Base-by-base conservation (phyloP, 1,140 invertebrate genomes). In the Psilanteris sp. region DNA sequence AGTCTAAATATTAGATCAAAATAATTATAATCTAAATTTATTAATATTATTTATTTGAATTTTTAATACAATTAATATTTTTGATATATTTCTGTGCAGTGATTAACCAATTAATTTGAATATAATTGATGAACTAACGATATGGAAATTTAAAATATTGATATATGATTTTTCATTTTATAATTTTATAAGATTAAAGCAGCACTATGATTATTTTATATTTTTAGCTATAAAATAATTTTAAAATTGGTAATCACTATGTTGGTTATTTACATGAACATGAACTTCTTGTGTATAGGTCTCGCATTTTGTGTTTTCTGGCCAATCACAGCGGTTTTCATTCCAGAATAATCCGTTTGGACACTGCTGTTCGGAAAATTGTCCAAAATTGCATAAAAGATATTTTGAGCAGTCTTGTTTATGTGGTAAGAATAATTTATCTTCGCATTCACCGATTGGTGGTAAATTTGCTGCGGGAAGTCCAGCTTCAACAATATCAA, bases 271-370 rank as follows among this genome's bases (percentile, higher is more conserved):
- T 62, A 55, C 54, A 52, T 77, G 61, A 2, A 73, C 46, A 13
- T 70, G 57, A 10, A 59, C 18, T 37, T 62, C 57, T 14, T 66
- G 5, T 36, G 20, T 31, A 43, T 66, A 46, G 3, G 14, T 62
- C 15, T 82, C 83, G 79, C 93, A 94, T 16, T 90, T 89, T 0
- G 91, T 88, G 77, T 93, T 94, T 57, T 92, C 91, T 1, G 94
- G 93, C 92, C 93, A 94, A 79, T 96, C 94, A 71, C 95, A 96
- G 57, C 92, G 92, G 70, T 93, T 91, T 81, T 91, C 82, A 77
- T 94, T 95, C 93, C 95, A 96, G 46, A 92, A 90, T 0, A 96
- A 87, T 1, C 92, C 92, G 11, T 85, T 81, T 0, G 94, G 92
- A 81, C 95, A 96, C 22, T 81, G 83, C 29, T 93, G 90, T 46